phyloP scores from a whole-genome alignment of 2,888 invertebrate species.

The Esperia sulphurella region DNA sequence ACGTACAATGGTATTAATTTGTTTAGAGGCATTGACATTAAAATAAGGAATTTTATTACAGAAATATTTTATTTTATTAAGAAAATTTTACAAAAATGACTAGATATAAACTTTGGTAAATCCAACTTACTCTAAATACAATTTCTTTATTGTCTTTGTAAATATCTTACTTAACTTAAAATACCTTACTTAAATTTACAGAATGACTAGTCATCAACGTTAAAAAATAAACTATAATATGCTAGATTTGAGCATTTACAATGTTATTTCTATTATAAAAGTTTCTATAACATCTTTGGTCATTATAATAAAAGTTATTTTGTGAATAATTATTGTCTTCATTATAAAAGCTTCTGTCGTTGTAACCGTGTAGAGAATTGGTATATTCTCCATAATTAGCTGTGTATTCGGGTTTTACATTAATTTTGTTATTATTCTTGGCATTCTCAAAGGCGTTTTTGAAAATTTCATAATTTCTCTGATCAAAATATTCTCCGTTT shows the following conservation, averaged over 20 bases:
- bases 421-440: conserved; percentile 47
- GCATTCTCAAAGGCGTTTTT: conserved; percentile 78
- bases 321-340: conserved; percentile 46
- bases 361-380: conserved; percentile 42
- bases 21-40: conserved; percentile 18
- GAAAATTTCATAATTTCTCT: conserved; percentile 79
- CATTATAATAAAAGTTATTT: conserved; percentile 53
- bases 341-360: conserved; percentile 46
- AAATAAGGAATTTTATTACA: conserved; percentile 23
- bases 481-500: conserved; percentile 60
- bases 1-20: neutral
- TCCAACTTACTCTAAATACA: conserved; percentile 26
- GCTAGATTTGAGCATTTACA: conserved; percentile 59
- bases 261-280: conserved; percentile 57
- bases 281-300: conserved; percentile 62
- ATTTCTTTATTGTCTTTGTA: conserved; percentile 47
- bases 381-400: conserved; percentile 37
- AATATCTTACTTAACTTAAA: conserved; percentile 14
- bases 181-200: conserved; percentile 15
- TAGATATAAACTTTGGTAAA: conserved; percentile 55
- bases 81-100: conserved; percentile 49
- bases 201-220: conserved; percentile 27
- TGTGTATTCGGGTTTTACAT: conserved; percentile 39
- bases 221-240: conserved; percentile 19
- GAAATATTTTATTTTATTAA: conserved; percentile 24